phyloP scores from a whole-genome alignment of 2,888 invertebrate genomes.

The Stratiomys singularior region DNA sequence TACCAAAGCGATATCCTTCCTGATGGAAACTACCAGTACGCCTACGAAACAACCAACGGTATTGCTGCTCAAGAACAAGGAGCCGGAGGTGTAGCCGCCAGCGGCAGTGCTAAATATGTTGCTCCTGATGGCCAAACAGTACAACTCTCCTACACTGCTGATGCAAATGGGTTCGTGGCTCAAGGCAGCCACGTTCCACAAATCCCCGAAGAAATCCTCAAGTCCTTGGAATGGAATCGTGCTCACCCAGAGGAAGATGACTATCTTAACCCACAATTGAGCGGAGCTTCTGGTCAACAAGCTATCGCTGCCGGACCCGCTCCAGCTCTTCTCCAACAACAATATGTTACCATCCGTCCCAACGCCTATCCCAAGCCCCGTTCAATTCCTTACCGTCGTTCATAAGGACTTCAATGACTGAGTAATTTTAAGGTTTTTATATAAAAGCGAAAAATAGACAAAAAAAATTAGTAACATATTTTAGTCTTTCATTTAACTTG shows the following conservation, averaged over 20 bases:
- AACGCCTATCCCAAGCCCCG: not conserved
- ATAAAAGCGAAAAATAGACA: slow-evolving; percentile 4
- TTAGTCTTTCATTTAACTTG: no score
- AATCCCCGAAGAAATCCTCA: slow-evolving; percentile 38
- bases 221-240: slow-evolving; percentile 39
- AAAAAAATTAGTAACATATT: not conserved
- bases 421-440: slow-evolving; percentile 23
- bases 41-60: slow-evolving; percentile 71
- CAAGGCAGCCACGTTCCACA: slow-evolving; percentile 34
- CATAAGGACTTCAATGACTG: not conserved
- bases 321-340: not conserved
- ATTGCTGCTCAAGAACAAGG: slow-evolving; percentile 70
- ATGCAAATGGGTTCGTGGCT: slow-evolving; percentile 32
- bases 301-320: not conserved
- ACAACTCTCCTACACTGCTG: slow-evolving; percentile 40
- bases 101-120: slow-evolving; percentile 65
- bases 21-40: slow-evolving; percentile 66
- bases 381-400: slow-evolving; percentile 1
- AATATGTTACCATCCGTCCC: slow-evolving; percentile 15
- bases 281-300: not conserved
- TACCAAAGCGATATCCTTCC: slow-evolving; percentile 53
- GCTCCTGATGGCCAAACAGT: slow-evolving; percentile 53
- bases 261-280: slow-evolving; percentile 36
- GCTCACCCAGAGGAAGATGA: slow-evolving; percentile 42
- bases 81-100: slow-evolving; percentile 68